Base-by-base conservation (phyloP, 2,113 vertebrate species). In the Prunella fulvescens region DNA sequence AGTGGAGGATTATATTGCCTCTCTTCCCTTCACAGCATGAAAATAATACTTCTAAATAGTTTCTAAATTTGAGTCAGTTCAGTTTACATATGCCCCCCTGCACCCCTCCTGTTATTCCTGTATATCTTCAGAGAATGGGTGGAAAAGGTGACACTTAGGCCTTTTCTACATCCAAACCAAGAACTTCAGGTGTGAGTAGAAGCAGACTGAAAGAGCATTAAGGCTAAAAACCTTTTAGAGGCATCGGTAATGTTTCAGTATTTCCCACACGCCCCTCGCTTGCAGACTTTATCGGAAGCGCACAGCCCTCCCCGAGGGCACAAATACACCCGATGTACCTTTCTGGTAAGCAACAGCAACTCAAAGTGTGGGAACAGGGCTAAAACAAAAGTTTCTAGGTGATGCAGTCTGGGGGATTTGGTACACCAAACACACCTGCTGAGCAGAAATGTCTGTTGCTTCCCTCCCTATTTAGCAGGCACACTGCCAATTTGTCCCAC, bases 151-250 rank as follows among this genome's bases (percentile, higher is more conserved):
- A 54, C 47, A 61, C 42, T 81, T 58, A 42, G 45, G 58, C 35
- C 67, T 84, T 29, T 91, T 37, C 45, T 81, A 9, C 33, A 64
- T 51, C 35, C 47, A 78, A 95, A 91, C 39, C 0, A 29, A 87
- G 60, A 78, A 81, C 9, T 40, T 81, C 64, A 78, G 73, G 77
- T 86, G 37, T 53, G 72, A 74, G 66, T 11, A 72, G 74, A 82
- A 80, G 33, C 44, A 84, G 64, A 81, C 0, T n/a, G 25, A 60
- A 89, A 76, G 65, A 58, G 44, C 84, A 89, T 96, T 81, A 91
- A 74, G 60, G 39, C 61, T 94, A 67, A 94, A 96, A 96, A 64
- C 61, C 78, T 91, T 94, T 96, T 79, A 91, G n/a, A 91, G 76
- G 39, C 51, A 71, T 79, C 82, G 87, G 65, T 48, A 89, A 54